These are phyloP conservation scores for Muscidifurax raptorellus DNA, from an alignment of 1,140 invertebrate species.

Conservation along the genomic window DNA sequence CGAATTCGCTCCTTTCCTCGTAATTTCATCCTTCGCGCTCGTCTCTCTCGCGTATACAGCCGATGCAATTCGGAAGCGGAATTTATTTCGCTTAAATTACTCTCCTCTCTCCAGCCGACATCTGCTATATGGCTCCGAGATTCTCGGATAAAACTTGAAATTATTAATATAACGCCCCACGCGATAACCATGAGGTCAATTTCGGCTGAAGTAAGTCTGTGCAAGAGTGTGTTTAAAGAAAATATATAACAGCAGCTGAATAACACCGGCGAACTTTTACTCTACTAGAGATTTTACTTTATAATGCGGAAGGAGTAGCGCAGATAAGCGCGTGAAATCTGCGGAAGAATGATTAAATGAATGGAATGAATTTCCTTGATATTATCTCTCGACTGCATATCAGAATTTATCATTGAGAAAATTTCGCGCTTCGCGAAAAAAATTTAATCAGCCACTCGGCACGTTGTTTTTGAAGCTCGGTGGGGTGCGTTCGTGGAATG, in stretches of 20 bases:
- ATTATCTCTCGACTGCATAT: not conserved
- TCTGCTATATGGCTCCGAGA: not conserved
- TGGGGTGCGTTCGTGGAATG: too few species aligned
- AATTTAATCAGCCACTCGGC: not conserved
- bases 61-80: not conserved
- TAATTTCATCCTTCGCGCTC: conserved; percentile 9
- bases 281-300: conserved; percentile 45
- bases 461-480: too few species aligned
- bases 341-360: conserved; percentile 1
- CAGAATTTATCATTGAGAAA: conserved; percentile 12
- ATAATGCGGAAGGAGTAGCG: conserved; percentile 37
- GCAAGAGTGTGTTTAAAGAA: conserved; percentile 12
- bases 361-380: conserved; percentile 15
- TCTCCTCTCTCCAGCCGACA: conserved; percentile 60
- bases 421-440: not conserved
- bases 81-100: conserved; percentile 60
- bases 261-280: conserved; percentile 16
- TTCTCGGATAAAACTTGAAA: conserved; percentile 68
- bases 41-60: not conserved
- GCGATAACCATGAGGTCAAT: not conserved
- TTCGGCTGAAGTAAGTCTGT: not conserved
- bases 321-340: conserved; percentile 31
- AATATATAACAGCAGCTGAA: conserved; percentile 4
- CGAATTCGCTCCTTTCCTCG: conserved; percentile 3
- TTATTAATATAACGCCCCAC: conserved; percentile 63